Evolutionary conservation across 2,888 invertebrate genomes (phyloP).

Genomic region (Drosophila kanekoi): DNA sequence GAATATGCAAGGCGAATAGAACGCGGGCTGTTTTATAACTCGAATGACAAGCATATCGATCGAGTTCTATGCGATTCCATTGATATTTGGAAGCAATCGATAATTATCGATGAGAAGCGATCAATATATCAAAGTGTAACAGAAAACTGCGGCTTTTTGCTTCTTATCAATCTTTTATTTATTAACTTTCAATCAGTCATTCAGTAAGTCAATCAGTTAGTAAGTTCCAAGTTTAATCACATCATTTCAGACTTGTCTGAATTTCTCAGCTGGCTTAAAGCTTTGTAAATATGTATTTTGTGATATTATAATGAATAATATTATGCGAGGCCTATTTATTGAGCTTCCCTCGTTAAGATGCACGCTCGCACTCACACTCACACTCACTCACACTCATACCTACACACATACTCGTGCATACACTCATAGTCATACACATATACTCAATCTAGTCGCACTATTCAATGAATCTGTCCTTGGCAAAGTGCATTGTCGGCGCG

Average conservation of each 20-base stretch:
- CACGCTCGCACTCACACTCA: slow-evolving; percentile 3
- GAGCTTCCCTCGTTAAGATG: slow-evolving; percentile 35
- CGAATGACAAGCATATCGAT: no score
- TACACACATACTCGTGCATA: background rate
- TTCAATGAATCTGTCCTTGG: slow-evolving; percentile 85
- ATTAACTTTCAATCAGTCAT: background rate
- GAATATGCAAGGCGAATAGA: slow-evolving; percentile 18
- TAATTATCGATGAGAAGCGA: no score
- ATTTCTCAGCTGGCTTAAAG: background rate
- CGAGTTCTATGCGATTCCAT: no score
- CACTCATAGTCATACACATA: slow-evolving; percentile 24
- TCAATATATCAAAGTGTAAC: no score
- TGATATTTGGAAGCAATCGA: no score
- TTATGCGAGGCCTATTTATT: background rate
- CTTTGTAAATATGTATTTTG: no score
- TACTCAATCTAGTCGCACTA: slow-evolving; percentile 62
- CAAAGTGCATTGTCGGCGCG: slow-evolving; percentile 83
- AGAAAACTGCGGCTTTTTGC: no score
- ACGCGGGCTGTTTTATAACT: slow-evolving; percentile 2
- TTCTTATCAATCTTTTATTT: background rate
- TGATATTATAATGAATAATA: no score
- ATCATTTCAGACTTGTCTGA: background rate
- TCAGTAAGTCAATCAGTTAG: background rate
- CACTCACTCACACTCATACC: slow-evolving; percentile 21
- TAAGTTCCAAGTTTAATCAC: background rate